phyloP scores from a whole-genome alignment of 2,888 invertebrate species.

The Polylopha cassiicola region DNA sequence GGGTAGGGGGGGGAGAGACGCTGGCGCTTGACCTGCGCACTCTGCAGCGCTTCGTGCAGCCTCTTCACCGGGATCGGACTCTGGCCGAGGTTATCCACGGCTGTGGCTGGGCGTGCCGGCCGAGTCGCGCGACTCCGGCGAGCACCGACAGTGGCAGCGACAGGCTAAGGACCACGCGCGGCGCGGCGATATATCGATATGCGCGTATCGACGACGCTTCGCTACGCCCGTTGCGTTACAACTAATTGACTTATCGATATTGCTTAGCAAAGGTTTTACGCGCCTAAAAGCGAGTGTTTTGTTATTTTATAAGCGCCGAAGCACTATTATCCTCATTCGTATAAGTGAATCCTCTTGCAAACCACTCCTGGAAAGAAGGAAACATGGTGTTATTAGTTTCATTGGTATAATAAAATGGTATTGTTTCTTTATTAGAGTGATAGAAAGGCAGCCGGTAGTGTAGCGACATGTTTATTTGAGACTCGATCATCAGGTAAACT shows the following conservation, averaged over 20 bases:
- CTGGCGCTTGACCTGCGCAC: slow-evolving; percentile 79
- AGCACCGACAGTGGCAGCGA: slow-evolving; percentile 71
- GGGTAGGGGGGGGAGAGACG: slow-evolving; percentile 78
- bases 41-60: slow-evolving; percentile 79
- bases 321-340: slow-evolving; percentile 59
- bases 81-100: slow-evolving; percentile 77
- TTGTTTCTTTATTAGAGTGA: slow-evolving; percentile 17
- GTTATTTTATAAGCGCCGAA: slow-evolving; percentile 44
- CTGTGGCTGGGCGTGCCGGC: slow-evolving; percentile 73
- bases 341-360: slow-evolving; percentile 55
- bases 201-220: slow-evolving; percentile 54
- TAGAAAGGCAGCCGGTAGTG: slow-evolving; percentile 41
- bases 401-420: slow-evolving; percentile 8
- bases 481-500: slow-evolving; percentile 21
- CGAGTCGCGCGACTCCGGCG: slow-evolving; percentile 75
- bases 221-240: slow-evolving; percentile 44
- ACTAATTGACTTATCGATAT: slow-evolving; percentile 47
- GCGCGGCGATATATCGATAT: slow-evolving; percentile 57
- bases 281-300: slow-evolving; percentile 43
- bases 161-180: slow-evolving; percentile 62
- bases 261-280: slow-evolving; percentile 38
- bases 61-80: slow-evolving; percentile 76
- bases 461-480: slow-evolving; percentile 24
- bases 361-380: slow-evolving; percentile 63
- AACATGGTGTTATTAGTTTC: slow-evolving; percentile 29